Conservation (phyloP, 2,888 invertebrate genomes). For the Melanotus villosus region DNA sequence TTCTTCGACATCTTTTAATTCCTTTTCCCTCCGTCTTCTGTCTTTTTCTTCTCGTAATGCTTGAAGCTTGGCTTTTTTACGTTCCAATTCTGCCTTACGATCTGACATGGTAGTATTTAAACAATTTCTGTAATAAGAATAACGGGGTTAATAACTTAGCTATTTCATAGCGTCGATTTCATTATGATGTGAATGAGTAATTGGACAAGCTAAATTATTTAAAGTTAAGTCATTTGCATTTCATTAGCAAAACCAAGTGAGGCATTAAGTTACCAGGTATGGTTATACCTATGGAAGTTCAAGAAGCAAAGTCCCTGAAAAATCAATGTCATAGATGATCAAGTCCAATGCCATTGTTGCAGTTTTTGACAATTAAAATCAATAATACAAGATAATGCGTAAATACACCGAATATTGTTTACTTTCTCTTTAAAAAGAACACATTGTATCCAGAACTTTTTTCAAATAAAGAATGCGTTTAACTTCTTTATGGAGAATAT, state of each 20-base stretch:
- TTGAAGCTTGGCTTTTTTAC: slow-evolving; percentile 92
- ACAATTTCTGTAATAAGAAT: not conserved
- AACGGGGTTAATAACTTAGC: too few species aligned
- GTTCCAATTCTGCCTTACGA: slow-evolving; percentile 92
- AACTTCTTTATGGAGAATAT: not conserved
- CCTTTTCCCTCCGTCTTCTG: slow-evolving; percentile 86
- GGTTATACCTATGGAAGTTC: too few species aligned
- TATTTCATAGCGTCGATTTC: too few species aligned
- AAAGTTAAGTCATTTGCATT: too few species aligned
- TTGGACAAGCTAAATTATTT: too few species aligned
- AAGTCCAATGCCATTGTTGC: slow-evolving; percentile 10
- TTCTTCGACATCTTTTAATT: slow-evolving; percentile 88
- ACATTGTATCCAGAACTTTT: too few species aligned
- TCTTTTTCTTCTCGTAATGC: slow-evolving; percentile 93
- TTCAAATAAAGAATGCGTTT: too few species aligned
- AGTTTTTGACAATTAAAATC: not conserved
- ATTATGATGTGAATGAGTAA: too few species aligned
- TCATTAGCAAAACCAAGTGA: not conserved
- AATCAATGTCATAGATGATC: slow-evolving; percentile 39
- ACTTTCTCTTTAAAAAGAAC: too few species aligned
- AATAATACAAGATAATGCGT: too few species aligned
- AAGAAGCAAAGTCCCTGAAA: slow-evolving; percentile 29
- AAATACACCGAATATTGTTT: too few species aligned
- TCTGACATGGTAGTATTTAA: slow-evolving; percentile 77
- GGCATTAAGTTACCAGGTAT: not conserved